Base-by-base conservation (phyloP, 2,888 invertebrate genomes). In the Biston stratarius region DNA sequence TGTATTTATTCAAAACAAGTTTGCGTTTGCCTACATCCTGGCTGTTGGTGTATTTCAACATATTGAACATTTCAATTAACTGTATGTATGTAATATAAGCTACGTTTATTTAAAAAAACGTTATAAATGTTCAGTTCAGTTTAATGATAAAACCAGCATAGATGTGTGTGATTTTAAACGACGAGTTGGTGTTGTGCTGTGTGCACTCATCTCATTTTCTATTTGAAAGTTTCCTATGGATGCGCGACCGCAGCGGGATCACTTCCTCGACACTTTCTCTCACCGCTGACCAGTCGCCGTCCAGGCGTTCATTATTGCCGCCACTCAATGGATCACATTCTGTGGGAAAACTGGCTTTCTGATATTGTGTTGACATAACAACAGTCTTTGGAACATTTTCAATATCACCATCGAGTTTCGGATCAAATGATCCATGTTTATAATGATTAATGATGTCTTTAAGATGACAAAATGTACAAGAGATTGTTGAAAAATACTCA, bases 261-360 rank as follows among this genome's bases (percentile, higher is more conserved):
- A 75, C 77, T 83, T 82, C 77, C 75, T 72, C 61, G 68, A 67
- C 73, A 76, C 83, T 83, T 83, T 83, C 83, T 71, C 69, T 64
- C 72, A 72, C 75, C 81, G 63, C 77, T 72, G n/a, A 5, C 49
- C 8, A 62, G 69, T 72, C 69, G 66, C 67, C 70, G 66, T 8
- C 40, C 38, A 51, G 49, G 56, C 64, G 58, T 15, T n/a, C 52
- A 2, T 47, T 70, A 51, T 24, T 24, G 24, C 44, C 65, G 36
- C 49, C 51, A 34, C 61, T 36, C 34, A 6, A 14, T 59, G 15
- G 33, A 61, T 33, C 49, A 44, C 56, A 56, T 51, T 61, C 56
- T 59, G 58, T 34, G 10, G 44, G 14, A 62, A 40, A 34, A 48
- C 33, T 33, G 14, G 15, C 42, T 42, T 34, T 52, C 7, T 34